Evolutionary conservation across 1,140 invertebrate genomes (phyloP), one percentile per base, ranked within the genome.

Genomic region (Drosophila ironensis): DNA sequence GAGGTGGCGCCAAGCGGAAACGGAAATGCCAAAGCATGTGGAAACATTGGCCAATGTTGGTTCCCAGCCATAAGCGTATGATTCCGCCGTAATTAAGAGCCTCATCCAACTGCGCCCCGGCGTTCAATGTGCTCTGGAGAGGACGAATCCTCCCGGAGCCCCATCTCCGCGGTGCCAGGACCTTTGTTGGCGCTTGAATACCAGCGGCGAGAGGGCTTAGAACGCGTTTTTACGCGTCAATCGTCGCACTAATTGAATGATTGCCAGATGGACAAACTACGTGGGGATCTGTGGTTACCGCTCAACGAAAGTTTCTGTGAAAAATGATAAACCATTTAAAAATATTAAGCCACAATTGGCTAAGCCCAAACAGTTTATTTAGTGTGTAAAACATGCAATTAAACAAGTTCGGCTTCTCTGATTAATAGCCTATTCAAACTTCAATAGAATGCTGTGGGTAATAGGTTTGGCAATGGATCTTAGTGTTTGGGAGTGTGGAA

Each of bases 11-110:
- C 64, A 48, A 59, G 51, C 53, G 52, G 64, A 46, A 64, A 63
- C 72, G 72, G 72, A 76, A 51, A 64, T 78, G 70, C 71, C 75
- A 81, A 66, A 60, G 70, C 76, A 80, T 80, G 75, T 80, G 75
- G 75, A 80, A 80, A 80, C 75, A 80, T 80, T 80, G 74, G 70
- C 75, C 75, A 78, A 80, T 80, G 74, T 51, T 33, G 33, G 44
- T 19, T 30, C 41, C 48, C 48, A 47, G 47, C 19, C 52, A 60
- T 47, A 57, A 54, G 48, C 41, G 64, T 54, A 80, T 74, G 61
- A 66, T 59, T 47, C 50, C 37, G 27, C 47, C 71, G 45, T 72
- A 77, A 78, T 78, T 77, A 78, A 77, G 57, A 57, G 73, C 60
- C 22, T 56, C 24, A 33, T 22, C 19, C 27, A 53, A 12, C 40